phyloP scores from a whole-genome alignment of 2,797 vertebrate species.

The Dendrocincla fuliginosa region DNA sequence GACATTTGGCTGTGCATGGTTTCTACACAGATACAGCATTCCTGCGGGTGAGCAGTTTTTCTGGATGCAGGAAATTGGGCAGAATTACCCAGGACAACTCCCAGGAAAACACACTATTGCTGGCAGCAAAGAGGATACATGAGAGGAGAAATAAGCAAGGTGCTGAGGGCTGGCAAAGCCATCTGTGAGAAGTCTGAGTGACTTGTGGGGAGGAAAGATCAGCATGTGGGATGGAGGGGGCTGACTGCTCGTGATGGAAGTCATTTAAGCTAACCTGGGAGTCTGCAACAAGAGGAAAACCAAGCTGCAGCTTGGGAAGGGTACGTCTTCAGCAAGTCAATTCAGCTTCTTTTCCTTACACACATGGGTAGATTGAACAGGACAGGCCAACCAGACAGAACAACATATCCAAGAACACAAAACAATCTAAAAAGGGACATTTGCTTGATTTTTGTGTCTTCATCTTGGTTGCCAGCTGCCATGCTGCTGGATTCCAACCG shows the following conservation, averaged over 20 bases:
- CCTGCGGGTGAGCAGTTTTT: background rate
- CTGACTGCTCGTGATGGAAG: background rate
- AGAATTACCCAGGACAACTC: background rate
- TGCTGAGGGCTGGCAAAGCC: background rate
- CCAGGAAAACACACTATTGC: accelerated
- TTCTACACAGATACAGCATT: background rate
- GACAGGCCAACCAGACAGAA: background rate
- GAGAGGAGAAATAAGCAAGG: background rate
- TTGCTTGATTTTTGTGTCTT: background rate
- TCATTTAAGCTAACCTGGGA: background rate
- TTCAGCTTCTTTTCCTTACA: background rate
- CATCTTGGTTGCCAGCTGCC: background rate
- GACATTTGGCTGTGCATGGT: background rate
- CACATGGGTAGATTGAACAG: background rate
- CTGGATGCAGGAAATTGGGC: background rate
- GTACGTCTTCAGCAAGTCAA: background rate
- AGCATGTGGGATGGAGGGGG: background rate
- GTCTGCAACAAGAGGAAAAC: background rate
- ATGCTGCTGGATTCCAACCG: background rate
- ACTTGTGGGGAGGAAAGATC: background rate
- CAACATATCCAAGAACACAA: background rate
- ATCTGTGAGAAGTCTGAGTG: background rate
- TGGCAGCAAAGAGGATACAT: background rate
- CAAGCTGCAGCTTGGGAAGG: background rate
- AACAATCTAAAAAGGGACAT: background rate